These are phyloP conservation scores for Darevskia mixta DNA, from an alignment of 2,797 vertebrate genomes.

Conservation along the genomic window DNA sequence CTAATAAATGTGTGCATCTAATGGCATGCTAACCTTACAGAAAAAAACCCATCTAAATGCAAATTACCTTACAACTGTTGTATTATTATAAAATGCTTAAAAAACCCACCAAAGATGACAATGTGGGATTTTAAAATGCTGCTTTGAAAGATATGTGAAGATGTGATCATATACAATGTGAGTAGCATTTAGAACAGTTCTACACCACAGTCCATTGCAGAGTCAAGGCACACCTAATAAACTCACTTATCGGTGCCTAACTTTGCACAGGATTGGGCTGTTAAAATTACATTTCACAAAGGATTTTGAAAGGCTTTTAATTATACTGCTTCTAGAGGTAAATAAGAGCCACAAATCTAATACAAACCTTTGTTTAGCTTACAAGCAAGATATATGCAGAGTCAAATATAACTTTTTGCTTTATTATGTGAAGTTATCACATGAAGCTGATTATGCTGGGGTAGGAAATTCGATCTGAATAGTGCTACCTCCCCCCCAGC, in stretches of 20 bases:
- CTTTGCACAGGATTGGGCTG: not conserved
- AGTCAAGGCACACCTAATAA: slow-evolving; percentile 28
- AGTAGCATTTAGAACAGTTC: not conserved
- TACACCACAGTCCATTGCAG: not conserved
- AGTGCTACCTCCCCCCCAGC: too few relatives aligned
- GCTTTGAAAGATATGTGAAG: slow-evolving; percentile 29
- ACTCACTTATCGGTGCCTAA: not conserved
- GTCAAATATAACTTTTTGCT: not conserved
- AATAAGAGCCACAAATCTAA: not conserved
- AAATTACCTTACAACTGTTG: slow-evolving; percentile 52
- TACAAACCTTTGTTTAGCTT: not conserved
- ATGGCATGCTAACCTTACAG: slow-evolving; percentile 26
- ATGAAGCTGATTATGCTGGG: not conserved
- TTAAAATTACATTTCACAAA: slow-evolving; percentile 6
- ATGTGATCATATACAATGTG: slow-evolving; percentile 22
- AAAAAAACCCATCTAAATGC: slow-evolving; percentile 62
- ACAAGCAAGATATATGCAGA: not conserved
- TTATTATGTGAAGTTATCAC: not conserved
- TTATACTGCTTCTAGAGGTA: not conserved
- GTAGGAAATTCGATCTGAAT: too few relatives aligned
- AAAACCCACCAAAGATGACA: not conserved
- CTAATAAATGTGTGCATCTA: slow-evolving; percentile 46
- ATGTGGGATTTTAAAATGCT: slow-evolving; percentile 39
- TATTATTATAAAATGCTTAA: slow-evolving; percentile 46
- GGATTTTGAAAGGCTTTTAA: not conserved